phyloP scores from a whole-genome alignment of 2,888 invertebrate species.

The Furcula furcula region DNA sequence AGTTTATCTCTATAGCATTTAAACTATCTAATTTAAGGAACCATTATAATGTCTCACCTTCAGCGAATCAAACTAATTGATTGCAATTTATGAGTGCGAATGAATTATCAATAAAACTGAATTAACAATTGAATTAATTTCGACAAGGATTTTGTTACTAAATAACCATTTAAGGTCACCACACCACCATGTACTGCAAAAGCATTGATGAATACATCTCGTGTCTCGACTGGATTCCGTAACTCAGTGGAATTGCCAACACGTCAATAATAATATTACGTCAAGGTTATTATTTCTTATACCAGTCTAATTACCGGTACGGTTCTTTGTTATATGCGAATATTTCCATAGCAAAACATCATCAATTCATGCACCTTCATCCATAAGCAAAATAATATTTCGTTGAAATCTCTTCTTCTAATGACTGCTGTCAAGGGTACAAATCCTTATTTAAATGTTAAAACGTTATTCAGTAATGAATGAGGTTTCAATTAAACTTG shows the following conservation, averaged over 20 bases:
- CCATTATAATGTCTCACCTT: neutral
- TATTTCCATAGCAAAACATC: neutral
- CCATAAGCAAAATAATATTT: neutral
- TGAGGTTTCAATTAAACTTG: too few relatives aligned
- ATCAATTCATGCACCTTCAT: neutral
- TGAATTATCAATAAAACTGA: neutral
- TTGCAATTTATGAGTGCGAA: neutral
- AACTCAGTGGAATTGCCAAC: constrained; percentile 24
- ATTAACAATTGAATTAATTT: constrained; percentile 4
- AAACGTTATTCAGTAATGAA: too few relatives aligned
- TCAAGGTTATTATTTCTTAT: constrained; percentile 19
- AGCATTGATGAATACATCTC: constrained; percentile 8
- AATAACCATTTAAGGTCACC: constrained; percentile 24
- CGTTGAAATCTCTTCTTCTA: constrained; percentile 1
- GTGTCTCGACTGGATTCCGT: constrained; percentile 24
- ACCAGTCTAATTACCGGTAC: constrained; percentile 1
- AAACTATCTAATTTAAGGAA: too few relatives aligned
- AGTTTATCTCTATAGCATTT: too few relatives aligned
- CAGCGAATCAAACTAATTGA: neutral
- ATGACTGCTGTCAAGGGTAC: too few relatives aligned
- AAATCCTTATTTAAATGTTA: too few relatives aligned
- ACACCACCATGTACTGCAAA: constrained; percentile 13
- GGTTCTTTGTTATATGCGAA: neutral
- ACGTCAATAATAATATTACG: constrained; percentile 24
- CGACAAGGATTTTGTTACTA: constrained; percentile 9